Conservation (phyloP, 2,888 invertebrate genomes). For the Dexiosoma caninum region DNA sequence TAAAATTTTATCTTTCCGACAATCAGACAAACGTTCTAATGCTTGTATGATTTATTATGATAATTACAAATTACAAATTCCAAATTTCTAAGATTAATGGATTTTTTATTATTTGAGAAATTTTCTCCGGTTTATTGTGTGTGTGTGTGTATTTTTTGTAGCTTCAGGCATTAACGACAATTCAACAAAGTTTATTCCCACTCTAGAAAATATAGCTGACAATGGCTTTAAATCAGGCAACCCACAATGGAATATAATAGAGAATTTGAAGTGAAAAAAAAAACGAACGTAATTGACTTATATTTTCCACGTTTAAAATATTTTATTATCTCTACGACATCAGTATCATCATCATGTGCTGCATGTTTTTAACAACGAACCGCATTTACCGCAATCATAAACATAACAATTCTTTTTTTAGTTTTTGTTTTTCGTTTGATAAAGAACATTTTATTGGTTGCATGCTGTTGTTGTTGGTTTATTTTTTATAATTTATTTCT, state of each 20-base stretch:
- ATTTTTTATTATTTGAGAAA: not conserved
- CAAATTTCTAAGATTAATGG: constrained; percentile 39
- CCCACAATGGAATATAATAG: constrained; percentile 26
- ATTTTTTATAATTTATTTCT: constrained; percentile 39
- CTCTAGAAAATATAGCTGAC: constrained; percentile 30
- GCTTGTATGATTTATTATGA: constrained; percentile 38
- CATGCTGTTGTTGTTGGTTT: constrained; percentile 1
- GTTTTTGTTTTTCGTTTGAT: not conserved
- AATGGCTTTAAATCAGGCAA: constrained; percentile 49
- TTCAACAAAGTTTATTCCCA: constrained; percentile 33
- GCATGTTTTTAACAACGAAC: not conserved
- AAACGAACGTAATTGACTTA: constrained; percentile 54
- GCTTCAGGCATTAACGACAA: not conserved
- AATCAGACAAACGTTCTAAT: not conserved
- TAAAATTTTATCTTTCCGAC: not conserved
- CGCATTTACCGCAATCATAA: constrained; percentile 51
- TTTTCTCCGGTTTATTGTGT: not conserved
- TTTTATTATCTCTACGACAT: constrained; percentile 9
- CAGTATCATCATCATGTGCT: not conserved
- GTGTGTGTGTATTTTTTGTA: not conserved
- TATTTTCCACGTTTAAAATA: constrained; percentile 27
- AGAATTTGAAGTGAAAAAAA: constrained; percentile 46
- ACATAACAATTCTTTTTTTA: constrained; percentile 42
- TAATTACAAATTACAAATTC: constrained; percentile 47
- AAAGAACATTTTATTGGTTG: constrained; percentile 27